Base-by-base conservation (phyloP, 2,113 vertebrate species). In the Malaclemys terrapin region DNA sequence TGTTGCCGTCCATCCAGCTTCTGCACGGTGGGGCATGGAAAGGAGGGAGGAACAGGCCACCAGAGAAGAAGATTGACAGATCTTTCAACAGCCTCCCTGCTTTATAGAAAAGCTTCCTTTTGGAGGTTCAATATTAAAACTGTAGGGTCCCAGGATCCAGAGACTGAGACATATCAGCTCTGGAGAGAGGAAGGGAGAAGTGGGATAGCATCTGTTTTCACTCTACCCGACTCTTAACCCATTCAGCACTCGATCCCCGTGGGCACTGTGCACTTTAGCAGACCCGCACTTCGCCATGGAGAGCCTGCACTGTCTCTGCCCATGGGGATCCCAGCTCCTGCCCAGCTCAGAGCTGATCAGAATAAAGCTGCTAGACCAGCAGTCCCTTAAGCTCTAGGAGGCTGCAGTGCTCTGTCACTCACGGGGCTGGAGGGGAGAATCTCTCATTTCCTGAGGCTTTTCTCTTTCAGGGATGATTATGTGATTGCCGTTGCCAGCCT, bases 401-500 rank as follows among this genome's bases (percentile, higher is more conserved):
- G 89, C 87, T 89, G 87, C 84, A 1, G 0, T 6, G 47, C 54
- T 11, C 57, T 54, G 82, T 14, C 81, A 0, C 0, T 3, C 38
- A 4, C 4, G 24, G 45, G 24, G 2, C 0, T 38, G 0, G 87
- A 1, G 49, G 47, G 7, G 29, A 85, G n/a, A 65, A 24, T 80
- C 81, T 56, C 82, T 47, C 10, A 0, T 72, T 90, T 87, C 92
- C 57, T 52, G 8, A 1, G 57, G 7, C 27, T 81, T 78, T 85
- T 82, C 90, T 86, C 29, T 53, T 87, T 81, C 97, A 99, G 99
- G 96, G 98, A 98, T 0, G 97, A 98, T 38, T 91, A 88, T 9
- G 99, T 99, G 96, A 98, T 98, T 8, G 99, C 99, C 75, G 99
- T 97, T 6, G 98, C 99, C 95, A 99, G 99, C 97, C 93, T 99